Evolutionary conservation across 2,113 vertebrate genomes (phyloP), one percentile per base, ranked within the genome.

Genomic region (Xenopus laevis): DNA sequence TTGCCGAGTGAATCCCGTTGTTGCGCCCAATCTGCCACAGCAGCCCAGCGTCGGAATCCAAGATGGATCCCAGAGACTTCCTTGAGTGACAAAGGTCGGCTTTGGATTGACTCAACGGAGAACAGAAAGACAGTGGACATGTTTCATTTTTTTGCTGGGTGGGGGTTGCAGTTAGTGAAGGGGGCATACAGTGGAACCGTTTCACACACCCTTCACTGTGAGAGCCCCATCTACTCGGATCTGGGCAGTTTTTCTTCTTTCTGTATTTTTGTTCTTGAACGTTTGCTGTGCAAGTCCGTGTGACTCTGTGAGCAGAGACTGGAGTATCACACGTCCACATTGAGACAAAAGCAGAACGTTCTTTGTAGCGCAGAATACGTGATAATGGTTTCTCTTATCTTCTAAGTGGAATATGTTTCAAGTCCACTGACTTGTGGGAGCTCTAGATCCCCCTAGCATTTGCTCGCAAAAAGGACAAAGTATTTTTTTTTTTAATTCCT

Each of bases 301-400:
- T 68, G 81, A 82, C 84, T 85, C 82, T 80, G 81, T 66, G 21
- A 66, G 82, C 79, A 69, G 74, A 71, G 69, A 3, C 84, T 84
- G 71, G 46, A 33, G 12, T 27, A 40, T 27, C 61, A 64, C 10
- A 16, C 7, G 10, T 20, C 2, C 65, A 66, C n/a, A 65, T 50
- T 20, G 8, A 27, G 11, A 27, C 16, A 61, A 44, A 62, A 62
- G 58, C 15, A 87, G 9, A 12, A 88, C 80, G 78, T 82, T 84
- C 82, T 85, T 77, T 82, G 76, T 87, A 85, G 84, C 81, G 83
- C 83, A 86, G 90, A 89, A 91, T 82, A 85, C 82, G 86, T 84
- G 93, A 93, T 98, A 97, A 97, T 95, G 96, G 95, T 96, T 97
- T 94, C 93, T 90, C 91, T 92, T 88, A 88, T 91, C 90, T 91